Conservation (phyloP, 2,888 invertebrate genomes). For the Orthosia gothica region DNA sequence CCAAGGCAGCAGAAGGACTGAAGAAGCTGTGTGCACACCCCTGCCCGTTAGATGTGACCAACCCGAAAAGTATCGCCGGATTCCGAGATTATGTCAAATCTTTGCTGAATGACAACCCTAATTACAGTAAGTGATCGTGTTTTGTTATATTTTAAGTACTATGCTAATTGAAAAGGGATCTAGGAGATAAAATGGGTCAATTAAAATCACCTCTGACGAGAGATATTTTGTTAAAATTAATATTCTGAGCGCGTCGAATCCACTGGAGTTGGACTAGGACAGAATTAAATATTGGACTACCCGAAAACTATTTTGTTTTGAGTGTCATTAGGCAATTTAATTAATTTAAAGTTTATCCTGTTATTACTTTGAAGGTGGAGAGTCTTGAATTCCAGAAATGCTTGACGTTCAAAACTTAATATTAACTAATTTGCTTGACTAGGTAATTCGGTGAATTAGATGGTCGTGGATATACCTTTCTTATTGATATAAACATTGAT, state of each 20-base stretch:
- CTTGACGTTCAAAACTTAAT: neutral
- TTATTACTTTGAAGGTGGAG: neutral
- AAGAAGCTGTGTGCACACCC: slow-evolving; percentile 86
- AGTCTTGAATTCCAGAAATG: neutral
- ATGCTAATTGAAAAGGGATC: slow-evolving; percentile 18
- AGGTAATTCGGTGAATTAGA: neutral
- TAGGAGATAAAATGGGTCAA: slow-evolving; percentile 17
- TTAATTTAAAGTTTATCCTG: slow-evolving; percentile 9
- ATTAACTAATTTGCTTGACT: neutral
- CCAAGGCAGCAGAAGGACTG: slow-evolving; percentile 89
- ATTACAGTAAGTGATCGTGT: slow-evolving; percentile 86
- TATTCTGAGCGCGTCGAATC: slow-evolving; percentile 26
- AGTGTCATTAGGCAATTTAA: slow-evolving; percentile 21
- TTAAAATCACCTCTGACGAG: slow-evolving; percentile 27
- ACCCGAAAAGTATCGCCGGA: slow-evolving; percentile 89
- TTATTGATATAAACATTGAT: no score
- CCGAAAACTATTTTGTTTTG: slow-evolving; percentile 32
- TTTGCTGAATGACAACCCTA: slow-evolving; percentile 87
- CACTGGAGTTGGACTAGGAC: slow-evolving; percentile 18
- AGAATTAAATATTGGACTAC: slow-evolving; percentile 30
- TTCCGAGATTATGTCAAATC: slow-evolving; percentile 87
- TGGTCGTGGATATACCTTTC: no score
- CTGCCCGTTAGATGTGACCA: slow-evolving; percentile 93
- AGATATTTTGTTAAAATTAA: slow-evolving; percentile 36
- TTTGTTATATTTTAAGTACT: neutral